Evolutionary conservation across 2,797 vertebrate species (phyloP).

Genomic region (Peromyscus attwateri): DNA sequence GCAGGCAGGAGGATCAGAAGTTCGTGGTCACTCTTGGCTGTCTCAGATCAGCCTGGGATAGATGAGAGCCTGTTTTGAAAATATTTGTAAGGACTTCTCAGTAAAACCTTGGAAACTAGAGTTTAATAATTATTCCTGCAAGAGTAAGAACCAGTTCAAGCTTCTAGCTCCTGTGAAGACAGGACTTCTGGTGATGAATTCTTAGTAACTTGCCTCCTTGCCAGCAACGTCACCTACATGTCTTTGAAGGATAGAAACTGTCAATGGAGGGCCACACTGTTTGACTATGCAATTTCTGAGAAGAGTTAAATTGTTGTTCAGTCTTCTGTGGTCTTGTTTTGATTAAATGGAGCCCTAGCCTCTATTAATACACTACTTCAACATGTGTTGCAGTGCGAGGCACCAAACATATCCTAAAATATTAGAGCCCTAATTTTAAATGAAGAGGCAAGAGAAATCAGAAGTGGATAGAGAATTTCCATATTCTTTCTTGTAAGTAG

Average conservation of each 20-base stretch:
- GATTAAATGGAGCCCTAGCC: not conserved
- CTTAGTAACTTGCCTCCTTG: not conserved
- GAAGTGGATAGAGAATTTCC: not conserved
- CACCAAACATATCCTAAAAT: not conserved
- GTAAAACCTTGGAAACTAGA: conserved; percentile 40
- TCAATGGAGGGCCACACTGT: not conserved
- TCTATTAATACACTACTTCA: conserved; percentile 6
- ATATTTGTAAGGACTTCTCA: not conserved
- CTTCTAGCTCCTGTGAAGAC: not conserved
- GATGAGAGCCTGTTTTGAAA: not conserved
- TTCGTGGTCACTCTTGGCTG: not conserved
- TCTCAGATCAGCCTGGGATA: not conserved
- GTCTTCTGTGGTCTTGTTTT: not conserved
- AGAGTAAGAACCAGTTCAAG: conserved; percentile 12
- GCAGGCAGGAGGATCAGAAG: not conserved
- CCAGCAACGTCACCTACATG: not conserved
- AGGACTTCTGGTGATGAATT: not conserved
- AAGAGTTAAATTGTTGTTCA: not conserved
- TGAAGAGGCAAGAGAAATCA: conserved; percentile 23
- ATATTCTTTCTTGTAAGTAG: not conserved
- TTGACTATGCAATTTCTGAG: not conserved
- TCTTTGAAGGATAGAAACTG: not conserved
- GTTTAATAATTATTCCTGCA: conserved; percentile 7
- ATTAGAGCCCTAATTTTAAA: conserved; percentile 31
- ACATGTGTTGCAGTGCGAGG: not conserved